A percentile compares a stretch with the other conserved stretches of the same genome.
These are phyloP conservation scores for Drosophila leonis DNA, from an alignment of 2,888 invertebrate genomes.

Conservation along the genomic window DNA sequence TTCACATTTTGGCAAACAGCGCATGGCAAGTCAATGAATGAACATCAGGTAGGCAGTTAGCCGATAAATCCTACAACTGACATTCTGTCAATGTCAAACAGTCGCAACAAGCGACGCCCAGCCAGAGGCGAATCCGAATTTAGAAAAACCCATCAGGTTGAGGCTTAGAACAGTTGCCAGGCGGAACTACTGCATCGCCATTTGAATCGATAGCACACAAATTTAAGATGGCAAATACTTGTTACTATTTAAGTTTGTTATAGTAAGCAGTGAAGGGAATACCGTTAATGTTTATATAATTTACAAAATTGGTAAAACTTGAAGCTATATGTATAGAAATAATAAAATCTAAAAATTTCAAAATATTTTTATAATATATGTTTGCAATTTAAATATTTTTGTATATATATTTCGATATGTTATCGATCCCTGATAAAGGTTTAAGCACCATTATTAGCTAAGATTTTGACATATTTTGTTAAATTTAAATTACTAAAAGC, in stretches of 20 bases:
- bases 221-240: neutral
- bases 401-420: too few relatives aligned
- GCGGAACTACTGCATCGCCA: neutral
- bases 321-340: too few relatives aligned
- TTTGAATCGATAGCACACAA: neutral
- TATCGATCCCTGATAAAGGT: neutral
- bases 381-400: too few relatives aligned
- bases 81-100: constrained; percentile 72
- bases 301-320: too few relatives aligned
- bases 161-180: constrained; percentile 17
- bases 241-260: neutral
- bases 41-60: constrained; percentile 44
- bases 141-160: constrained; percentile 30
- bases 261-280: neutral
- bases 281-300: neutral
- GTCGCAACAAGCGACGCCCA: constrained; percentile 31
- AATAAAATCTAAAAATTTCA: too few relatives aligned
- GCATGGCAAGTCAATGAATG: constrained; percentile 71
- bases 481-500: neutral
- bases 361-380: too few relatives aligned
- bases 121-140: neutral
- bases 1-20: constrained; percentile 11
- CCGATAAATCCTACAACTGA: constrained; percentile 65
- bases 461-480: neutral
- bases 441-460: too few relatives aligned